Percentiles rank a stretch among this genome's conserved stretches.
Evolutionary conservation across 1,140 invertebrate genomes (phyloP).

Genomic region (Dendrolimus punctatus): DNA sequence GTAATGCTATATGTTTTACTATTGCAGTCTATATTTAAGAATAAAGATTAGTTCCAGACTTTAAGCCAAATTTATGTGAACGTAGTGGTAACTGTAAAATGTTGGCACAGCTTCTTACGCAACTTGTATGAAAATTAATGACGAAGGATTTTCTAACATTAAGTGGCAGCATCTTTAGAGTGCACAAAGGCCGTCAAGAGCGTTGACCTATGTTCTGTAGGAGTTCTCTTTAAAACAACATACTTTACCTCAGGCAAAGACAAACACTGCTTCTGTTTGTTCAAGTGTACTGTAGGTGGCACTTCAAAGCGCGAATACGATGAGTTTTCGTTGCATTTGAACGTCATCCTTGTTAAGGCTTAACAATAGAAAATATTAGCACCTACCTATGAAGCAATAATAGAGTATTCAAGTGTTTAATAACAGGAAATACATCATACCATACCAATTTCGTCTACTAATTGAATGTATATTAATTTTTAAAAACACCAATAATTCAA

Average conservation of each 20-base stretch:
- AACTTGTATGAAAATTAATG: not conserved
- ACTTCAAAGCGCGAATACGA: constrained; percentile 30
- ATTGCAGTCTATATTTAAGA: too few relatives aligned
- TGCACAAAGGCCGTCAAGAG: constrained; percentile 33
- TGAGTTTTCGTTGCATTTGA: constrained; percentile 18
- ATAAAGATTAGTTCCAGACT: too few relatives aligned
- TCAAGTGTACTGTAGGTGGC: constrained; percentile 42
- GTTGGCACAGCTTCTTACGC: too few relatives aligned
- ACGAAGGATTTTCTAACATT: constrained; percentile 1
- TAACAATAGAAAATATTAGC: not conserved
- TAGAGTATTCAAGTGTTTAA: too few relatives aligned
- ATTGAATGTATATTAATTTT: too few relatives aligned
- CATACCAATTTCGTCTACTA: too few relatives aligned
- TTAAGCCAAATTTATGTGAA: too few relatives aligned
- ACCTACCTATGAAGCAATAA: too few relatives aligned
- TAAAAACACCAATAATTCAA: too few relatives aligned
- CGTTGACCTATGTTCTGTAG: constrained; percentile 34
- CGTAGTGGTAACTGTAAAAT: too few relatives aligned
- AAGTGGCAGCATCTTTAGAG: constrained; percentile 2
- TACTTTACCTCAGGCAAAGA: constrained; percentile 35
- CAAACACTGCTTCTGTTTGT: constrained; percentile 44
- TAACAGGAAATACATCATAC: too few relatives aligned
- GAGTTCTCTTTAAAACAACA: constrained; percentile 41
- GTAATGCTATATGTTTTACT: too few relatives aligned
- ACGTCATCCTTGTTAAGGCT: constrained; percentile 2